These are phyloP conservation scores for Ptilorrhoa leucosticta DNA, from an alignment of 2,113 vertebrate species.

Conservation along the genomic window DNA sequence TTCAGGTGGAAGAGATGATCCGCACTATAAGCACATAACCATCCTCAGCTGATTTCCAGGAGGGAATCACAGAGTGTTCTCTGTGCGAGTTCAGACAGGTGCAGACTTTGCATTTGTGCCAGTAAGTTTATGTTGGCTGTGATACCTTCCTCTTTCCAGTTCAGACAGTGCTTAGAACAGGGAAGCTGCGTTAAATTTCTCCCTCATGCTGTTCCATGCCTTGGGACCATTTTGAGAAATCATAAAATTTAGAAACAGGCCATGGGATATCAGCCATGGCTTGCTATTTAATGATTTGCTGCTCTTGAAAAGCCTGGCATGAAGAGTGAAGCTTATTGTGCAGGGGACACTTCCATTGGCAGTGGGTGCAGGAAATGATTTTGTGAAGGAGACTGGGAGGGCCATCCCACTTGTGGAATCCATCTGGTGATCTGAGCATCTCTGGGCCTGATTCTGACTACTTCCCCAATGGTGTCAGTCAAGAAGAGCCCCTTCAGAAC, in stretches of 20 bases:
- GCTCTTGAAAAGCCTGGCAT: not conserved
- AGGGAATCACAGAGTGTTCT: not conserved
- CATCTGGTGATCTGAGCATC: not conserved
- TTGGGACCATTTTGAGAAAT: not conserved
- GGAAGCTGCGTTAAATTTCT: not conserved
- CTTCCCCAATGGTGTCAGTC: not conserved
- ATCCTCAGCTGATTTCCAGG: not conserved
- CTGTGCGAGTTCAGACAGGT: not conserved
- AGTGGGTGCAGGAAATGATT: not conserved
- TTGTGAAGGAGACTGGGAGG: not conserved
- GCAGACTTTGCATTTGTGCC: not conserved
- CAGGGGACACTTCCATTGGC: not conserved
- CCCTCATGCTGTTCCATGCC: not conserved
- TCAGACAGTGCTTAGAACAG: not conserved
- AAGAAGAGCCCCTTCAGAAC: not conserved
- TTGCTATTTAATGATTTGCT: not conserved
- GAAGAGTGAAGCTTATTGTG: not conserved
- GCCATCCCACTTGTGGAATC: not conserved
- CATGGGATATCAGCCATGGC: not conserved
- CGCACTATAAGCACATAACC: not conserved
- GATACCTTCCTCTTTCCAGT: not conserved
- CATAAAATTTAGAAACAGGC: not conserved
- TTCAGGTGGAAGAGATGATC: not conserved
- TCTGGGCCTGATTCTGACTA: not conserved
- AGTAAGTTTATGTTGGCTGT: not conserved